These are phyloP conservation scores for Parazoanthus darwini DNA, from an alignment of 92 coral and sea anemone species.

Conservation along the genomic window DNA sequence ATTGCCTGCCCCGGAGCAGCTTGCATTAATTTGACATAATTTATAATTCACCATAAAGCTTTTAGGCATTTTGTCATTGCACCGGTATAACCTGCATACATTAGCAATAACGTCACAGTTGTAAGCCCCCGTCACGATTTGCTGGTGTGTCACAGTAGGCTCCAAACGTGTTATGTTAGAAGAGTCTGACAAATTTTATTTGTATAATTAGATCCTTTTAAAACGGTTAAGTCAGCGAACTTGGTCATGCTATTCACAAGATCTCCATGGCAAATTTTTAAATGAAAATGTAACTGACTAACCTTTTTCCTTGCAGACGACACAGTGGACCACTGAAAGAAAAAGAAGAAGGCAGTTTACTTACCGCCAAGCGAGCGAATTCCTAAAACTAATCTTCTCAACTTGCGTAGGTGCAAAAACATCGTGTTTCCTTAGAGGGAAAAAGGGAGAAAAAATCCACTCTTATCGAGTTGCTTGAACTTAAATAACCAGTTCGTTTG, in stretches of 20 bases:
- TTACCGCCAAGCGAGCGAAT: slow-evolving; percentile 28
- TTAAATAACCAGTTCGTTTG: not conserved
- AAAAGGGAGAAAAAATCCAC: not conserved
- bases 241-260: not conserved
- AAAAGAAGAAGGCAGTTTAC: not conserved
- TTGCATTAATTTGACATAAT: too few species aligned
- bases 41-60: too few species aligned
- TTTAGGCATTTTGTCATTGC: too few species aligned
- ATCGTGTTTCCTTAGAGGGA: slow-evolving; percentile 18
- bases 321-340: slow-evolving; percentile 8
- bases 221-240: not conserved
- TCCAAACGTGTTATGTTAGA: too few species aligned
- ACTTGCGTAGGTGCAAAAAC: not conserved
- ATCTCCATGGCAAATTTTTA: not conserved
- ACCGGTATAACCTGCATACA: too few species aligned
- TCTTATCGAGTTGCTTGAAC: not conserved
- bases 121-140: too few species aligned
- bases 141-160: too few species aligned
- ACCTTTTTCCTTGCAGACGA: slow-evolving; percentile 14
- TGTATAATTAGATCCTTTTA: too few species aligned
- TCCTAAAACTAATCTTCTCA: slow-evolving; percentile 24
- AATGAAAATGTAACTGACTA: not conserved
- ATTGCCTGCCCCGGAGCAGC: too few species aligned
- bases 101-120: too few species aligned
- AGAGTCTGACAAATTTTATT: too few species aligned